Percentiles rank a stretch among this genome's conserved stretches.
phyloP scores from a whole-genome alignment of 1,140 invertebrate genomes.

The Listronotus oregonensis region DNA sequence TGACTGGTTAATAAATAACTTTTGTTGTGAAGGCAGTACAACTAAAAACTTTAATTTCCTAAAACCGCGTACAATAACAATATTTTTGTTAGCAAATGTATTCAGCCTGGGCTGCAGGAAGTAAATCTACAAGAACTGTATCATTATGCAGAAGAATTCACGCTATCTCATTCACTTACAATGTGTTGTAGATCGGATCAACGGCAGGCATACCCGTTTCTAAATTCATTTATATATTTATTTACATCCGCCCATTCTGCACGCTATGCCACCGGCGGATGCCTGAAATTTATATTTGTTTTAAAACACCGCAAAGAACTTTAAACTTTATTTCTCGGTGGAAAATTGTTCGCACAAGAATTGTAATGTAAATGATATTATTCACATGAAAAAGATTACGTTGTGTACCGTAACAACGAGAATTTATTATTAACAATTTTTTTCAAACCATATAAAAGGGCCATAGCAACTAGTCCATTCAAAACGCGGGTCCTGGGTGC shows the following conservation, averaged over 20 bases:
- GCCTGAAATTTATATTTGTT: constrained; percentile 25
- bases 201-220: constrained; percentile 31
- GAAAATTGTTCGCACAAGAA: not conserved
- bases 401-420: too few species aligned
- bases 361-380: too few species aligned
- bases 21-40: too few species aligned
- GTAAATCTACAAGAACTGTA: constrained; percentile 4
- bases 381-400: constrained; percentile 2
- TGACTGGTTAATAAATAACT: too few species aligned
- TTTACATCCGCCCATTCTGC: constrained; percentile 36
- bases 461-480: too few species aligned
- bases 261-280: constrained; percentile 26
- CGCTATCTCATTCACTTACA: constrained; percentile 13
- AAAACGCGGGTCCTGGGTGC: too few species aligned
- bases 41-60: too few species aligned
- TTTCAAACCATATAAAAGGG: too few species aligned
- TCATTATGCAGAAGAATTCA: not conserved
- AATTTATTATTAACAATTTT: too few species aligned
- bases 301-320: constrained; percentile 1
- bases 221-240: constrained; percentile 41
- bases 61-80: too few species aligned
- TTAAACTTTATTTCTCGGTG: not conserved
- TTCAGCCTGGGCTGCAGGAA: constrained; percentile 7
- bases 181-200: constrained; percentile 40
- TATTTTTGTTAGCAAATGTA: not conserved